These are phyloP conservation scores for Agrotis segetum DNA, from an alignment of 2,888 invertebrate genomes.

Conservation along the genomic window DNA sequence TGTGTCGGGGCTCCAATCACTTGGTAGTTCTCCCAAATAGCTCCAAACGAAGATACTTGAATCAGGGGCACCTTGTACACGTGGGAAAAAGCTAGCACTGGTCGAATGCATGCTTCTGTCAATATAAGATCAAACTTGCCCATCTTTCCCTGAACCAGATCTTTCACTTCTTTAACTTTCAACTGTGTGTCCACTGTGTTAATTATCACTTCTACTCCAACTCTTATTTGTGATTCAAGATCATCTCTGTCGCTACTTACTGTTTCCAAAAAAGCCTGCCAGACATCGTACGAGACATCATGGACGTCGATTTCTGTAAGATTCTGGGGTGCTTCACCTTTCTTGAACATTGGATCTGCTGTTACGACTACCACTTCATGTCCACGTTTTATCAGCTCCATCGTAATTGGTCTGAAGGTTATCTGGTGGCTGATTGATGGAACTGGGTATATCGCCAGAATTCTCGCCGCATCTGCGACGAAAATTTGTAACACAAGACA, in stretches of 20 bases:
- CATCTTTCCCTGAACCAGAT: conserved; percentile 64
- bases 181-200: conserved; percentile 59
- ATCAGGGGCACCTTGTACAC: conserved; percentile 73
- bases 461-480: conserved; percentile 68
- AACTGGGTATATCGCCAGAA: conserved; percentile 75
- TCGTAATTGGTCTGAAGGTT: conserved; percentile 74
- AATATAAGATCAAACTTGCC: conserved; percentile 72
- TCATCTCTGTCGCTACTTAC: conserved; percentile 47
- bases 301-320: conserved; percentile 79
- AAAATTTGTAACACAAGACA: conserved; percentile 4
- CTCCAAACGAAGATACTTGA: conserved; percentile 72
- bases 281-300: conserved; percentile 67
- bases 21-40: conserved; percentile 52
- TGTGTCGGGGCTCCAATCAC: conserved; percentile 70
- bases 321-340: conserved; percentile 69
- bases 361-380: conserved; percentile 82
- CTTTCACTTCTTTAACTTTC: conserved; percentile 59
- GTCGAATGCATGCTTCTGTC: conserved; percentile 66
- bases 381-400: conserved; percentile 79
- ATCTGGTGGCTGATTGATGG: conserved; percentile 84
- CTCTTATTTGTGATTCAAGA: conserved; percentile 44
- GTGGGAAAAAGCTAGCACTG: conserved; percentile 63
- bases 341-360: conserved; percentile 74
- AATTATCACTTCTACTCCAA: conserved; percentile 28
- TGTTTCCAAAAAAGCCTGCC: conserved; percentile 34